A percentile compares a stretch with the other conserved stretches of the same genome.
Evolutionary conservation across 2,888 invertebrate species (phyloP).

Genomic region (Meloe dianella): DNA sequence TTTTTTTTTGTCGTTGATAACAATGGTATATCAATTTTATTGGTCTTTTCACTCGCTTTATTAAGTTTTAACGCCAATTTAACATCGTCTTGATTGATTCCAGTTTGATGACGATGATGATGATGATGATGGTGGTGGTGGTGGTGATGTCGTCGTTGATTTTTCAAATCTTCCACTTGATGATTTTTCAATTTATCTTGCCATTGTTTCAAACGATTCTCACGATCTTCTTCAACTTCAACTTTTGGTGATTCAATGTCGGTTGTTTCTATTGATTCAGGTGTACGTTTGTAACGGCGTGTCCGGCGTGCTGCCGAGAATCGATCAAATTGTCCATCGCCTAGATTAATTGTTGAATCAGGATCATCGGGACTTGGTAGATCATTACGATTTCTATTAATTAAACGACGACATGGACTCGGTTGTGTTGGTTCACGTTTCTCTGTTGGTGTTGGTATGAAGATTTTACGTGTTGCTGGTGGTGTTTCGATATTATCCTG

Average conservation of each 20-base stretch:
- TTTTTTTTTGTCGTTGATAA: slow-evolving; percentile 46
- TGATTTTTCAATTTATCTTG: slow-evolving; percentile 69
- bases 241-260: slow-evolving; percentile 54
- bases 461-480: slow-evolving; percentile 76
- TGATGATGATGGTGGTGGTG: slow-evolving; percentile 60
- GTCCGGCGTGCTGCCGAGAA: slow-evolving; percentile 83
- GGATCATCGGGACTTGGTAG: slow-evolving; percentile 52
- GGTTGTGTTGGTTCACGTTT: slow-evolving; percentile 59
- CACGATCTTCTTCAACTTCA: slow-evolving; percentile 59
- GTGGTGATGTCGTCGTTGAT: slow-evolving; percentile 50
- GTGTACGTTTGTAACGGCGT: slow-evolving; percentile 75
- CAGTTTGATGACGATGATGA: slow-evolving; percentile 67
- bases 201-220: slow-evolving; percentile 70
- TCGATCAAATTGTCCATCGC: slow-evolving; percentile 83
- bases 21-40: too few species aligned
- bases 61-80: slow-evolving; percentile 67
- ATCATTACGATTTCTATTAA: slow-evolving; percentile 47
- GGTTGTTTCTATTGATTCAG: slow-evolving; percentile 62
- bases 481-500: slow-evolving; percentile 92
- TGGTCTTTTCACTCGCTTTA: slow-evolving; percentile 39
- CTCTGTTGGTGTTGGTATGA: slow-evolving; percentile 68
- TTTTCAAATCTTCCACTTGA: slow-evolving; percentile 35
- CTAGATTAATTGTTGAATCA: slow-evolving; percentile 64
- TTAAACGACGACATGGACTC: slow-evolving; percentile 66
- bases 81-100: slow-evolving; percentile 74